Percentiles rank a stretch among this genome's conserved stretches.
phyloP scores from a whole-genome alignment of 1,140 invertebrate species.

The Brachionus calyciflorus region DNA sequence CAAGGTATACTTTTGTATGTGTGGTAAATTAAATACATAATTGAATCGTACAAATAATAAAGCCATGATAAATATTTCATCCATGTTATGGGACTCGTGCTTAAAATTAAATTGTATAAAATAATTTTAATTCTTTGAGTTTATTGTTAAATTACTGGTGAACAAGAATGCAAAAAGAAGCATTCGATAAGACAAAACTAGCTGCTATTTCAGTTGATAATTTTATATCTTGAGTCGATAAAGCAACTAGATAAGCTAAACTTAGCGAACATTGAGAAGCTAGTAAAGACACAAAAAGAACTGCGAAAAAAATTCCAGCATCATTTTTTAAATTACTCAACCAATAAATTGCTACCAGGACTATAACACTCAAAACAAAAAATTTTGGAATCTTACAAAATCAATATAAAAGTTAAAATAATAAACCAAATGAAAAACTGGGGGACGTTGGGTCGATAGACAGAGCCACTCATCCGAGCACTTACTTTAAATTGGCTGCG shows the following conservation, averaged over 20 bases:
- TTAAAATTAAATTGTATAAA: not conserved
- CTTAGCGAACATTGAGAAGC: not conserved
- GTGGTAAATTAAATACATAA: not conserved
- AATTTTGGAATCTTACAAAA: slow-evolving; percentile 66
- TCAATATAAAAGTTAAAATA: not conserved
- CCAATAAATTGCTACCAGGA: slow-evolving; percentile 74
- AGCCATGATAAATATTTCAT: slow-evolving; percentile 45
- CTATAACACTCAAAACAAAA: not conserved
- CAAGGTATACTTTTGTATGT: not conserved
- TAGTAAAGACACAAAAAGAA: not conserved
- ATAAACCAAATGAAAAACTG: no score
- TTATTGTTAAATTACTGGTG: not conserved
- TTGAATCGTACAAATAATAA: not conserved
- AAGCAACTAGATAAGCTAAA: slow-evolving; percentile 69
- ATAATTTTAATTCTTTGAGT: not conserved
- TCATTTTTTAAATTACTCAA: slow-evolving; percentile 69
- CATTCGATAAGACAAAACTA: slow-evolving; percentile 69
- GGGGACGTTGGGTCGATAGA: no score
- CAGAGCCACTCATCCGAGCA: no score
- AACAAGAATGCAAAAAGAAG: slow-evolving; percentile 64
- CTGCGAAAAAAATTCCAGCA: slow-evolving; percentile 55
- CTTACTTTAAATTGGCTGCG: no score
- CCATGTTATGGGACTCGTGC: slow-evolving; percentile 7
- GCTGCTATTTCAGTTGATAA: not conserved
- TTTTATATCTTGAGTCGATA: not conserved